phyloP scores from a whole-genome alignment of 1,140 invertebrate genomes.

The Ceratina calcarata region DNA sequence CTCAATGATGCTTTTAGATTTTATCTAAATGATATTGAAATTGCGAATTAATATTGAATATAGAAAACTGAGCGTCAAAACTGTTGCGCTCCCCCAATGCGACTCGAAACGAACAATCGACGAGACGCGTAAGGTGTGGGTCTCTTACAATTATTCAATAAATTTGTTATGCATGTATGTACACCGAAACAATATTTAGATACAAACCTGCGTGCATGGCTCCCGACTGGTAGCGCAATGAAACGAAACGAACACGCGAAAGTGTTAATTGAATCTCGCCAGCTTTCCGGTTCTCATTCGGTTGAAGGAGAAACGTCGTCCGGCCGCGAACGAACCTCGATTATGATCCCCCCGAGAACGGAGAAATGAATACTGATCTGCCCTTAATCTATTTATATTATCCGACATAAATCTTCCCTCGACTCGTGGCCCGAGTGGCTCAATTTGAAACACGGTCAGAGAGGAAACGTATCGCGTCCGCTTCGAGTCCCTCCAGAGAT shows the following conservation, averaged over 20 bases:
- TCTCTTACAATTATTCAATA: neutral
- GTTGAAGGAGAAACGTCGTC: neutral
- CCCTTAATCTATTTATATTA: conserved; percentile 40
- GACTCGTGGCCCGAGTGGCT: neutral
- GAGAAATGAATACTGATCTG: conserved; percentile 49
- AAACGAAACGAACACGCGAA: conserved; percentile 5
- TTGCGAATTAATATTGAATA: too few species aligned
- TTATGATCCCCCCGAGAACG: conserved; percentile 25
- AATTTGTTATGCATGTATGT: neutral
- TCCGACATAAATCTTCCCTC: neutral
- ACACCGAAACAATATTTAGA: conserved; percentile 1
- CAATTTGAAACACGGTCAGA: neutral
- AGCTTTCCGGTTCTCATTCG: conserved; percentile 8
- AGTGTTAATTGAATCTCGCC: conserved; percentile 28
- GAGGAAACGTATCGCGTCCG: neutral
- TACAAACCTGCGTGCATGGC: neutral
- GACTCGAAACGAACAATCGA: neutral
- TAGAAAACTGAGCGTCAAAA: too few species aligned
- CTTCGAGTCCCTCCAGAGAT: too few species aligned
- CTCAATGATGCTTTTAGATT: too few species aligned
- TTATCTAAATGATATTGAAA: too few species aligned
- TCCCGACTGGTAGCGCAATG: neutral
- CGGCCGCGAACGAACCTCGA: conserved; percentile 23
- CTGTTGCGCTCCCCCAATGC: neutral
- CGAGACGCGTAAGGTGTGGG: neutral